These are phyloP conservation scores for Macrotus californicus DNA, from an alignment of 2,113 vertebrate genomes.

Conservation along the genomic window DNA sequence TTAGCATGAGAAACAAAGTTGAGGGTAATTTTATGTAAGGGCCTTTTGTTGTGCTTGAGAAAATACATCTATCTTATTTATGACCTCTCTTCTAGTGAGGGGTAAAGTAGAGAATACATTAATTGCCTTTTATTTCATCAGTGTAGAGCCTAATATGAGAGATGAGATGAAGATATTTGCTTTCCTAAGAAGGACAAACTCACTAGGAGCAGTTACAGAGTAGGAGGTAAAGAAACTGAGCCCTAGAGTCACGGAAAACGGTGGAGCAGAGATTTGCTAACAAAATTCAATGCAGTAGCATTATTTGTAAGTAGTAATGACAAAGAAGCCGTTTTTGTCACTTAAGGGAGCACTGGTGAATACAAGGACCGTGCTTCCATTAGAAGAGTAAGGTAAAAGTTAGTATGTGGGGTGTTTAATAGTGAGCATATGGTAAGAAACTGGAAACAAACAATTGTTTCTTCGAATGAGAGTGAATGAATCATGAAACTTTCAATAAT, in stretches of 20 bases:
- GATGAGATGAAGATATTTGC: neutral
- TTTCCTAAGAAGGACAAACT: neutral
- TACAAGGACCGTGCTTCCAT: neutral
- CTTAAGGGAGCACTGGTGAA: neutral
- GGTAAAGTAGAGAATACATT: neutral
- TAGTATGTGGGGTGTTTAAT: neutral
- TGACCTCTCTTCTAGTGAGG: neutral
- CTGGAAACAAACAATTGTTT: neutral
- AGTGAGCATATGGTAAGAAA: neutral
- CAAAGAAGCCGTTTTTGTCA: neutral
- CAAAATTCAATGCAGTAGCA: neutral
- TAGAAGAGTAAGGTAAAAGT: neutral
- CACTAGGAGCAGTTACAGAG: neutral
- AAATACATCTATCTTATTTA: neutral
- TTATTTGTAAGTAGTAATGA: neutral
- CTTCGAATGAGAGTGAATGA: neutral
- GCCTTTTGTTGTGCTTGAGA: neutral
- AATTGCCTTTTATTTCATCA: neutral
- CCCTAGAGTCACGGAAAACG: neutral
- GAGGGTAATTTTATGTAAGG: neutral
- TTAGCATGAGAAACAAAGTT: constrained; percentile 6
- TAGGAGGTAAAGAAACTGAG: neutral
- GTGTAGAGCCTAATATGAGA: neutral
- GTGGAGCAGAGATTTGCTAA: neutral
- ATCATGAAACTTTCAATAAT: neutral